A percentile compares a stretch with the other conserved stretches of the same genome.
Evolutionary conservation across 2,888 invertebrate species (phyloP).

Genomic region (Sphaerophoria taeniata): DNA sequence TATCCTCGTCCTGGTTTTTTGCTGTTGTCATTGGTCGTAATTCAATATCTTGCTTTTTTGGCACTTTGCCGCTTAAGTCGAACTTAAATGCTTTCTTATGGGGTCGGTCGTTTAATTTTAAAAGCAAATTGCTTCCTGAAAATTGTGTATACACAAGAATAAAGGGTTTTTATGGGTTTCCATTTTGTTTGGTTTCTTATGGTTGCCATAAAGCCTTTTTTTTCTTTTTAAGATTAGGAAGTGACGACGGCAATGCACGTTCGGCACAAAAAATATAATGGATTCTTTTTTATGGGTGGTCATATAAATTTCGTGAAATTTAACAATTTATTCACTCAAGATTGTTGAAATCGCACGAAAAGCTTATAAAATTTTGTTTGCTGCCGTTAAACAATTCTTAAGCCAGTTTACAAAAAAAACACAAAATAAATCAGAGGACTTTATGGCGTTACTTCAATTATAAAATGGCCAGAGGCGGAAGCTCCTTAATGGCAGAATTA

Average conservation of each 20-base stretch:
- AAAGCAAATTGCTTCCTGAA: constrained; percentile 28
- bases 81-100: constrained; percentile 9
- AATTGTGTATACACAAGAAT: constrained; percentile 7
- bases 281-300: constrained; percentile 17
- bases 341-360: constrained; percentile 36
- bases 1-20: constrained; percentile 23
- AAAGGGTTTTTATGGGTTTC: background rate
- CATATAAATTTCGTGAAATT: constrained; percentile 67
- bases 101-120: constrained; percentile 38
- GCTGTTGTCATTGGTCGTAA: constrained; percentile 36
- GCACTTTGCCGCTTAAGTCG: constrained; percentile 9
- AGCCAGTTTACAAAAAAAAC: constrained; percentile 14
- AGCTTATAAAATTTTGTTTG: constrained; percentile 14
- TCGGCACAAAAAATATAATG: constrained; percentile 15
- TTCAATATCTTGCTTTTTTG: constrained; percentile 42
- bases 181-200: background rate
- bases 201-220: constrained; percentile 5
- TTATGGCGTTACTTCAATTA: constrained; percentile 18
- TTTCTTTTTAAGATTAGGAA: too few species aligned
- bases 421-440: constrained; percentile 53
- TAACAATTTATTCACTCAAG: constrained; percentile 64
- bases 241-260: too few species aligned
- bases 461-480: constrained; percentile 7
- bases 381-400: background rate
- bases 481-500: constrained; percentile 55